Evolutionary conservation across 2,888 invertebrate genomes (phyloP).

Genomic region (Carcina quercana): DNA sequence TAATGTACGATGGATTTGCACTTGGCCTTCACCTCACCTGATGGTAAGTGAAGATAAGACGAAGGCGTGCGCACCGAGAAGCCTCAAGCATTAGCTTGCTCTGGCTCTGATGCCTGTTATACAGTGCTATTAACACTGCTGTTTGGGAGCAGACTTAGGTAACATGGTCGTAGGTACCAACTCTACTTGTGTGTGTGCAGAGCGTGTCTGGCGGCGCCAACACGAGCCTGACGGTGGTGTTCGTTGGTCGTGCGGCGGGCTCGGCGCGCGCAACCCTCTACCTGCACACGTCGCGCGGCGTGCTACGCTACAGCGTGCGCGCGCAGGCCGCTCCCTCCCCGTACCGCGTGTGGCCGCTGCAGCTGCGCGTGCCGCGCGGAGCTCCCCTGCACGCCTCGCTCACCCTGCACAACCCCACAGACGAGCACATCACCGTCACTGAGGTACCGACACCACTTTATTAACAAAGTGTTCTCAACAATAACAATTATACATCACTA

Average conservation of each 20-base stretch:
- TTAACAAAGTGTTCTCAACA: no score
- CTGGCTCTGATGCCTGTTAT: no score
- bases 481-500: no score
- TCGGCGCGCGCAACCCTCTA: slow-evolving; percentile 89
- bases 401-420: slow-evolving; percentile 95
- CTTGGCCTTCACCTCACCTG: no score
- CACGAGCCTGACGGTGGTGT: slow-evolving; percentile 96
- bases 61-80: no score
- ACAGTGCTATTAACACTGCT: no score
- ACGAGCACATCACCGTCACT: no score
- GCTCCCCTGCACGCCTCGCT: slow-evolving; percentile 92
- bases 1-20: no score
- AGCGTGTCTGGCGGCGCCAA: slow-evolving; percentile 92
- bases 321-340: slow-evolving; percentile 92
- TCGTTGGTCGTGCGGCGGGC: slow-evolving; percentile 94
- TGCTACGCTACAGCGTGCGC: slow-evolving; percentile 88
- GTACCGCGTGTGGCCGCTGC: slow-evolving; percentile 92
- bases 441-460: slow-evolving; percentile 16
- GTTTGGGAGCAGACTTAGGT: no score
- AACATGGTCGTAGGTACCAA: no score
- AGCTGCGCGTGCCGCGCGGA: slow-evolving; percentile 93
- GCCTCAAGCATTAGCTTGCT: no score
- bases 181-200: slow-evolving; percentile 74
- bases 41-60: no score
- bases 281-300: slow-evolving; percentile 96